These are phyloP conservation scores for Tipula vernalis DNA, from an alignment of 2,888 invertebrate genomes.

Conservation along the genomic window DNA sequence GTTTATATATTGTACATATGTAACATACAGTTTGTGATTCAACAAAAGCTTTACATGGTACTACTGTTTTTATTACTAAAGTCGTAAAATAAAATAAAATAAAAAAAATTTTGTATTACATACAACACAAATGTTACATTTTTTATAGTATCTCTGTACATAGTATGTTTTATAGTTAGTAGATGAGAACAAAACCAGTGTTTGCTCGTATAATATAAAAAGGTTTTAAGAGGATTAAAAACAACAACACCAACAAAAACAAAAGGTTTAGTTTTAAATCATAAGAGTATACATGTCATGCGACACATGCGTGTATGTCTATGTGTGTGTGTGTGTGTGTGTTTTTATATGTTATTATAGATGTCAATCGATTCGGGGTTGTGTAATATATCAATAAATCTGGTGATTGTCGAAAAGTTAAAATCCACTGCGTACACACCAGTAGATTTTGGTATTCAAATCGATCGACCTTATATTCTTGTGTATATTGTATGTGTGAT, in stretches of 20 bases:
- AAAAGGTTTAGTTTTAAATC: slow-evolving; percentile 4
- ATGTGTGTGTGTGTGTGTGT: background rate
- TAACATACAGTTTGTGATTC: background rate
- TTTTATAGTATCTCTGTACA: background rate
- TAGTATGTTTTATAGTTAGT: background rate
- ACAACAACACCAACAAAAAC: background rate
- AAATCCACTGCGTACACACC: background rate
- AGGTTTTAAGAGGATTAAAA: slow-evolving; percentile 4
- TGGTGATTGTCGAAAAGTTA: background rate
- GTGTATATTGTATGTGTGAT: background rate
- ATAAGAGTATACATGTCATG: background rate
- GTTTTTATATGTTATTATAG: background rate
- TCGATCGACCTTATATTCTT: background rate
- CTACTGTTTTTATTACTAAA: background rate
- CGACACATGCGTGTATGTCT: background rate
- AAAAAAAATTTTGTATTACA: background rate
- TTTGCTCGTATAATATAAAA: background rate
- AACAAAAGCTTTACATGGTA: background rate
- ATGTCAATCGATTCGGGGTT: background rate
- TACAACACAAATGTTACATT: background rate
- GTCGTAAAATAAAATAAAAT: background rate
- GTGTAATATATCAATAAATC: background rate
- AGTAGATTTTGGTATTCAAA: background rate
- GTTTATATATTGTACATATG: background rate
- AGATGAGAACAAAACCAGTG: background rate